Conservation (phyloP, 1,140 invertebrate genomes). For the Aphis craccivora region DNA sequence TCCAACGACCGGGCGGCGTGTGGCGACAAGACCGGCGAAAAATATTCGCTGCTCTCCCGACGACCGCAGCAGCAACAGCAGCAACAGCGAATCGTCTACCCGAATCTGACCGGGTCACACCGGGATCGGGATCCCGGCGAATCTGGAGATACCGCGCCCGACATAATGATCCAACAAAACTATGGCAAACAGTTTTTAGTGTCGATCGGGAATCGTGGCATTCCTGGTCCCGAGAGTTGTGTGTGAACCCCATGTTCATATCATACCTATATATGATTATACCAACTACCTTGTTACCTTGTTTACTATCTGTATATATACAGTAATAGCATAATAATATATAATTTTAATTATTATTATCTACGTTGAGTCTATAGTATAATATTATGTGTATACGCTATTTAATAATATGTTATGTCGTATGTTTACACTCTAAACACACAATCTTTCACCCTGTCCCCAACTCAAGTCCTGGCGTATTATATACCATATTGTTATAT, state of each 20-base stretch:
- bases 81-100: not conserved
- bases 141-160: not conserved
- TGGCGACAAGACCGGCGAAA: not conserved
- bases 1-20: not conserved
- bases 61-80: not conserved
- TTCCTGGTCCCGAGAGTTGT: conserved; percentile 42
- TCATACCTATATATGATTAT: not conserved
- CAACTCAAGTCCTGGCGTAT: not conserved
- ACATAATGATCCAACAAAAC: conserved; percentile 32
- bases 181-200: conserved; percentile 21
- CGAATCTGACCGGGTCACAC: not conserved
- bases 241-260: not conserved
- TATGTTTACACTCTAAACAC: not conserved
- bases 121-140: not conserved
- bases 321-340: not conserved
- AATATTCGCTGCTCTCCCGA: not conserved
- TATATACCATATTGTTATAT: not conserved
- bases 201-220: conserved; percentile 18
- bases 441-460: not conserved
- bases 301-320: not conserved
- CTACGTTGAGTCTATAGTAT: not conserved
- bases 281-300: not conserved
- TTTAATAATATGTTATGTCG: not conserved
- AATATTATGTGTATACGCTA: not conserved
- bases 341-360: not conserved